Conservation (phyloP, 2,113 vertebrate species). For the Oreochromis niloticus region DNA sequence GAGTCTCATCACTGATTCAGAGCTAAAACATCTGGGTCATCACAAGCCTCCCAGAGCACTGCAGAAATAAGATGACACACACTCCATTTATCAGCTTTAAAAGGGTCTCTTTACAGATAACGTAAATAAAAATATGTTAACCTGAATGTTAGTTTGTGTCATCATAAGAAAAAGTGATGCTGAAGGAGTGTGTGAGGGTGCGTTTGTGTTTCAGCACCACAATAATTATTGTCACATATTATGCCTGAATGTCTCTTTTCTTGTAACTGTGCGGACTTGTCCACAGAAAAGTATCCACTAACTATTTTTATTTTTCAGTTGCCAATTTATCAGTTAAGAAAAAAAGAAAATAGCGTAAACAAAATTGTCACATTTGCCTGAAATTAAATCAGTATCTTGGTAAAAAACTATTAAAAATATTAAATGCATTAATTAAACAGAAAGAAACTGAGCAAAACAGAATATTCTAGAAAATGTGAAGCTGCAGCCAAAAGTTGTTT, state of each 20-base stretch:
- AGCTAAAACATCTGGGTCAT: slow-evolving; percentile 55
- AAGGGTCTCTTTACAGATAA: not conserved
- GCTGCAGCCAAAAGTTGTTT: not conserved
- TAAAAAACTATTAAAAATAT: not conserved
- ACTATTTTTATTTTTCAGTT: not conserved
- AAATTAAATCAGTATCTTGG: not conserved
- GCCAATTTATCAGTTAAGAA: not conserved
- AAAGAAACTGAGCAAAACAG: not conserved
- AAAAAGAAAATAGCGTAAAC: not conserved
- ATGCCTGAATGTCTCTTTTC: not conserved
- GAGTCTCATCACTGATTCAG: slow-evolving; percentile 38
- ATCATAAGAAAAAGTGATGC: not conserved
- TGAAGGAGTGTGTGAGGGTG: not conserved
- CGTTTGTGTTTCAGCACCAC: not conserved
- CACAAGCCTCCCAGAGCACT: not conserved
- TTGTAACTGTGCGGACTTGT: not conserved
- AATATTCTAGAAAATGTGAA: not conserved
- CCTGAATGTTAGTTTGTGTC: not conserved
- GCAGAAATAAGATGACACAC: not conserved
- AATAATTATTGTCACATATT: not conserved
- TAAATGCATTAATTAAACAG: not conserved
- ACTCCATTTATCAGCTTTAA: not conserved
- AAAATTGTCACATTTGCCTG: not conserved
- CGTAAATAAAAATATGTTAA: not conserved
- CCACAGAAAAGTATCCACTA: not conserved